Evolutionary conservation across 2,797 vertebrate genomes (phyloP).

Genomic region (Ciconia nigra): DNA sequence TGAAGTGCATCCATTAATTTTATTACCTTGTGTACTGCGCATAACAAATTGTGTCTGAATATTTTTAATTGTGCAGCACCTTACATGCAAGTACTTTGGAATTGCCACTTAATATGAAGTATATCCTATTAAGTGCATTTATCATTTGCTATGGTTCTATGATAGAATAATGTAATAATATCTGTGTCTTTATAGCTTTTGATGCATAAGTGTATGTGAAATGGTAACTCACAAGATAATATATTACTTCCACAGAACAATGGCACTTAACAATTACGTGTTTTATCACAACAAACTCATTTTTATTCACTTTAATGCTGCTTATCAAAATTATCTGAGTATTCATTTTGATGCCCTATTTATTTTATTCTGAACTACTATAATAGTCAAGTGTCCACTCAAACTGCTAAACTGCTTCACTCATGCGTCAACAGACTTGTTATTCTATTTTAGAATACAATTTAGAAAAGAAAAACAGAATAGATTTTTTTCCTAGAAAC

Average conservation of each 20-base stretch:
- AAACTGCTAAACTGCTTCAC: neutral
- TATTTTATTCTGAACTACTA: neutral
- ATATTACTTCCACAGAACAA: neutral
- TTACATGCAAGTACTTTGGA: conserved; percentile 56
- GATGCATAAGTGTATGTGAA: conserved; percentile 7
- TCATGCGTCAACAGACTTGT: neutral
- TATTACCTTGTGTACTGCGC: conserved; percentile 67
- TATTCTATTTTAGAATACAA: neutral
- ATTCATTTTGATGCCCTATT: neutral
- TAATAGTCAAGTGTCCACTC: neutral
- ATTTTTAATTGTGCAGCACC: conserved; percentile 70
- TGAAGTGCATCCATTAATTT: conserved; percentile 75
- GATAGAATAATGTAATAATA: conserved; percentile 25
- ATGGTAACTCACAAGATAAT: conserved; percentile 19
- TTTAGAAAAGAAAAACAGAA: neutral
- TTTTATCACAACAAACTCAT: conserved; percentile 14
- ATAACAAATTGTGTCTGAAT: conserved; percentile 68
- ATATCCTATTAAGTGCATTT: conserved; percentile 53
- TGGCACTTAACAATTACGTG: neutral
- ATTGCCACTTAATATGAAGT: conserved; percentile 65
- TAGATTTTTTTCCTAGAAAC: neutral
- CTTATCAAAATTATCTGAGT: neutral
- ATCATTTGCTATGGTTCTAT: conserved; percentile 22
- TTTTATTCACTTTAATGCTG: neutral
- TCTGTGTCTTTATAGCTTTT: neutral